phyloP scores from a whole-genome alignment of 2,888 invertebrate species.

The Tineola bisselliella region DNA sequence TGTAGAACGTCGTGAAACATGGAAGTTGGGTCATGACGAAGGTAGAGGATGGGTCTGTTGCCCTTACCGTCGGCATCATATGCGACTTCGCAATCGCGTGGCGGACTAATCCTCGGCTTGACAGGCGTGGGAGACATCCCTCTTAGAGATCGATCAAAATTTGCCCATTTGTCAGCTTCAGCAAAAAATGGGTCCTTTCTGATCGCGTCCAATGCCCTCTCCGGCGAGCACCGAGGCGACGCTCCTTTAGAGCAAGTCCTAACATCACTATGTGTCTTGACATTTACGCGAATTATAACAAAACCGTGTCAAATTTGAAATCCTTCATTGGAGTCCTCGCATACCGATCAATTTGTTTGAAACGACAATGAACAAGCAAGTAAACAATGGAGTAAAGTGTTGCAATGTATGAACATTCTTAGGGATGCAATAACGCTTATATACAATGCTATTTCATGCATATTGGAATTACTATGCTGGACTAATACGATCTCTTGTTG shows the following conservation, averaged over 20 bases:
- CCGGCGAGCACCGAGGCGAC: slow-evolving; percentile 29
- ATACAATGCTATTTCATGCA: slow-evolving; percentile 62
- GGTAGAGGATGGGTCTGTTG: slow-evolving; percentile 49
- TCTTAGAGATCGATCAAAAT: slow-evolving; percentile 68
- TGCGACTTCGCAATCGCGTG: slow-evolving; percentile 76
- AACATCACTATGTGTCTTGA: slow-evolving; percentile 17
- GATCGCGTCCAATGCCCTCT: slow-evolving; percentile 58
- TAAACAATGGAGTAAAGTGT: slow-evolving; percentile 56
- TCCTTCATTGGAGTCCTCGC: neutral
- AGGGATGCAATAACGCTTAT: slow-evolving; percentile 25
- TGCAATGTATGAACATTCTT: slow-evolving; percentile 24
- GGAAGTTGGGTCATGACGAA: slow-evolving; percentile 44
- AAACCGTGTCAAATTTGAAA: neutral
- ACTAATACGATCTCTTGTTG: neutral
- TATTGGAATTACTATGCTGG: slow-evolving; percentile 18
- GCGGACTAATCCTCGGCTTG: slow-evolving; percentile 75
- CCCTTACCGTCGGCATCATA: slow-evolving; percentile 80
- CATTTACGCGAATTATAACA: neutral
- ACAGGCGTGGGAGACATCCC: slow-evolving; percentile 75
- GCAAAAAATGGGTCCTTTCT: slow-evolving; percentile 62
- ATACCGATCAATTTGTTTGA: neutral
- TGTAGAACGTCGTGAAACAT: neutral
- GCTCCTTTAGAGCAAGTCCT: slow-evolving; percentile 62
- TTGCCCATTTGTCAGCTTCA: slow-evolving; percentile 61
- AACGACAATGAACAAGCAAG: neutral